Evolutionary conservation across 2,113 vertebrate species (phyloP).

Genomic region (Gallinago paraguaiae): DNA sequence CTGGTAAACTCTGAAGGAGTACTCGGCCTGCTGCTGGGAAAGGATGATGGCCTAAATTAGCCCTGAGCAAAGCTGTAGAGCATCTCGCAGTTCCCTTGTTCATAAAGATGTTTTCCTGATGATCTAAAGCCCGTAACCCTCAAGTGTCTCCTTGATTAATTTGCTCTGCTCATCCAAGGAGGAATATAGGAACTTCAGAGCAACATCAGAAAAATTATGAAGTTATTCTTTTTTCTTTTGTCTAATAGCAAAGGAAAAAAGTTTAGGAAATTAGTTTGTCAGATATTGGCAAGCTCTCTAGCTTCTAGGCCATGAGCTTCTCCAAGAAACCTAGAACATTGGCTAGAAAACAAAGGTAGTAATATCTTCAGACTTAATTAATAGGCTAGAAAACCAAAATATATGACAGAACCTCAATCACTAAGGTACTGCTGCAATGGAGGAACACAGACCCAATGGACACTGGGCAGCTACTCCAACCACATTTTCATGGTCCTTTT

Average conservation of each 20-base stretch:
- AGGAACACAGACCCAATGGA: fast-evolving
- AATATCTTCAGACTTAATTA: neutral
- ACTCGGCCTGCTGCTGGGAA: neutral
- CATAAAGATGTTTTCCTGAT: neutral
- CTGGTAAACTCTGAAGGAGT: neutral
- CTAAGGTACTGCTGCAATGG: neutral
- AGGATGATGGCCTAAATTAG: neutral
- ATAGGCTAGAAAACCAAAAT: neutral
- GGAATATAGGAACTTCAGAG: neutral
- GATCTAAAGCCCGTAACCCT: neutral
- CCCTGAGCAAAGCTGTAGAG: neutral
- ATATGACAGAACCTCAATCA: neutral
- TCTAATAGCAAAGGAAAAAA: neutral
- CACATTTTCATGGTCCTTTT: neutral
- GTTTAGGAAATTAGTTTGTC: neutral
- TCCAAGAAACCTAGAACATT: neutral
- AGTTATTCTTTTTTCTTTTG: neutral
- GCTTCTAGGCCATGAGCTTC: neutral
- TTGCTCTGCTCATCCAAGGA: neutral
- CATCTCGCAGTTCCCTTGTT: neutral
- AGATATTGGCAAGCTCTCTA: neutral
- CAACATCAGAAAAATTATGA: neutral
- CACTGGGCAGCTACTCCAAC: neutral
- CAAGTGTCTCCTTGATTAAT: neutral
- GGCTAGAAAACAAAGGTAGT: neutral